Evolutionary conservation across 2,888 invertebrate genomes (phyloP).

Genomic region (Hipparchia semele): DNA sequence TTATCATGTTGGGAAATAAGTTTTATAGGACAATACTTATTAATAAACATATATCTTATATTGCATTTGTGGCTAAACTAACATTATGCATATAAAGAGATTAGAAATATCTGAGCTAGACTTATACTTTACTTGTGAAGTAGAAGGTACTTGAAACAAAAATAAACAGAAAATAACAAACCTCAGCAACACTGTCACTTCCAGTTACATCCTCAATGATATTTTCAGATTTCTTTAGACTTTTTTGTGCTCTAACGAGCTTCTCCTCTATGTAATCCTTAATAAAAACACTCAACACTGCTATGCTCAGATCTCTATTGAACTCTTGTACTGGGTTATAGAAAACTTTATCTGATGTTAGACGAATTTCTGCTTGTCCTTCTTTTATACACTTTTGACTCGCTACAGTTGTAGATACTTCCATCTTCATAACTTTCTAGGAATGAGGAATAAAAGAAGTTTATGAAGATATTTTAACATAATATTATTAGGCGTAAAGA

Average conservation of each 20-base stretch:
- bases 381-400: slow-evolving; percentile 83
- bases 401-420: slow-evolving; percentile 43
- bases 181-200: slow-evolving; percentile 38
- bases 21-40: no score
- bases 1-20: no score
- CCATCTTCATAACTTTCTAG: slow-evolving; percentile 57
- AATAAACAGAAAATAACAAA: slow-evolving; percentile 10
- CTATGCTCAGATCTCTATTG: slow-evolving; percentile 95
- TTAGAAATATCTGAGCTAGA: neutral
- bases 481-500: no score
- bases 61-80: no score
- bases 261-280: slow-evolving; percentile 71
- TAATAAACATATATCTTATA: no score
- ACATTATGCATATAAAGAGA: no score
- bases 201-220: slow-evolving; percentile 44
- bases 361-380: slow-evolving; percentile 90
- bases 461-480: no score
- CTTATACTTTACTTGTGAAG: neutral
- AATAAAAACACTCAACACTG: slow-evolving; percentile 87
- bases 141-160: neutral
- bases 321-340: slow-evolving; percentile 99
- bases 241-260: slow-evolving; percentile 50
- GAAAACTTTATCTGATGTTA: slow-evolving; percentile 91
- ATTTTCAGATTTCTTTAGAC: slow-evolving; percentile 39
- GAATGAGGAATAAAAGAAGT: slow-evolving; percentile 11